A percentile compares a stretch with the other conserved stretches of the same genome.
Evolutionary conservation across 2,888 invertebrate species (phyloP).

Genomic region (Archaeoteleia sp.): DNA sequence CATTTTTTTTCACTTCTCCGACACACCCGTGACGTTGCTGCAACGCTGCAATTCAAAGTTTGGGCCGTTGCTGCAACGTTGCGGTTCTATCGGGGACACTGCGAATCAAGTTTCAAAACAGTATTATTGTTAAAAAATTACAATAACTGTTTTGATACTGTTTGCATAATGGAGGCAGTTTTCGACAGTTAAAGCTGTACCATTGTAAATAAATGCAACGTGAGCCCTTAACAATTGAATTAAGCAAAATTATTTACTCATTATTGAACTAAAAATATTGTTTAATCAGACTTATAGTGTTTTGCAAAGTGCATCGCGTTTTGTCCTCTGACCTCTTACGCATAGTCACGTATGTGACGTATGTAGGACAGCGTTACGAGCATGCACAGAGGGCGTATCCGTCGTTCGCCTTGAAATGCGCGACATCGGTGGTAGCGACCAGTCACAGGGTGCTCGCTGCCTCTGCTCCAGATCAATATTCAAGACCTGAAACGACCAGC

Average conservation of each 20-base stretch:
- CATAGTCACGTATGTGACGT: constrained; percentile 30
- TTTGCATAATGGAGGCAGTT: no score
- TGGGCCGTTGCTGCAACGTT: no score
- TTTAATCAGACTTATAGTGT: constrained; percentile 14
- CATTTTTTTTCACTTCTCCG: no score
- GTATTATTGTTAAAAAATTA: no score
- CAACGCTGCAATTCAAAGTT: no score
- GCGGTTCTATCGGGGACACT: no score
- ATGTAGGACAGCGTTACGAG: constrained; percentile 48
- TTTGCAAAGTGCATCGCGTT: constrained; percentile 7
- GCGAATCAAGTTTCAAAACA: no score
- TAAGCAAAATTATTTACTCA: no score
- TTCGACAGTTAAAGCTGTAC: no score
- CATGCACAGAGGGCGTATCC: constrained; percentile 37
- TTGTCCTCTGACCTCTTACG: constrained; percentile 34
- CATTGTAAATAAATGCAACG: neutral
- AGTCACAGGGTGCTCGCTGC: constrained; percentile 48
- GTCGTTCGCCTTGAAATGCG: constrained; percentile 47
- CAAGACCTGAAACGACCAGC: constrained; percentile 48
- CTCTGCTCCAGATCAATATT: constrained; percentile 67
- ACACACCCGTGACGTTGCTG: no score
- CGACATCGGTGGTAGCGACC: constrained; percentile 32
- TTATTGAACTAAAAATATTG: constrained; percentile 1
- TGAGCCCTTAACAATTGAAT: no score
- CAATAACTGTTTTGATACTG: no score